Conservation (phyloP, 2,888 invertebrate species). For the Sphaeridia pumilis region DNA sequence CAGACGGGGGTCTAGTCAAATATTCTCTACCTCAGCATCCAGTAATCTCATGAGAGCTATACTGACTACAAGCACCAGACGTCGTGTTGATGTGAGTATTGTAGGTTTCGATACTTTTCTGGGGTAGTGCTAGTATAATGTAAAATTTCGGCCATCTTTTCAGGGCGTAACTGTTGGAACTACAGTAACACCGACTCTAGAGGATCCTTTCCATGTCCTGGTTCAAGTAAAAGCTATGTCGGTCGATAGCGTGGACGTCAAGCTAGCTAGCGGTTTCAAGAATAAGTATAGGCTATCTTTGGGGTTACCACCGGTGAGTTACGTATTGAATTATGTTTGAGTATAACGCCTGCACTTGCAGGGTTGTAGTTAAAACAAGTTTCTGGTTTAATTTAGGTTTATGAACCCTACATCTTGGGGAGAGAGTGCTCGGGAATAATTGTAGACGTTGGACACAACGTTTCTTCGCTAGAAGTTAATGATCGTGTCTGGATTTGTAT, state of each 20-base stretch:
- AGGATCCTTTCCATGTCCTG: constrained; percentile 47
- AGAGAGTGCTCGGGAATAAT: constrained; percentile 53
- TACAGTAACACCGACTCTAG: constrained; percentile 44
- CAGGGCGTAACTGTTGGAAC: constrained; percentile 48
- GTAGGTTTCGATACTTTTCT: neutral
- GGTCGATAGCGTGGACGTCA: constrained; percentile 48
- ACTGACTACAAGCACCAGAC: constrained; percentile 39
- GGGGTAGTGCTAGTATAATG: neutral
- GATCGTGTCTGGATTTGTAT: constrained; percentile 51
- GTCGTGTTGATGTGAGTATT: constrained; percentile 40
- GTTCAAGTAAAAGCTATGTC: constrained; percentile 52
- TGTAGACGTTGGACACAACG: constrained; percentile 49
- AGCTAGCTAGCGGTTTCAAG: constrained; percentile 50
- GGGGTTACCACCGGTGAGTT: constrained; percentile 13
- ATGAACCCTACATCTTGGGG: constrained; percentile 48
- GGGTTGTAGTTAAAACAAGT: neutral
- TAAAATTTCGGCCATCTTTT: constrained; percentile 20
- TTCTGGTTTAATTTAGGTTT: constrained; percentile 16
- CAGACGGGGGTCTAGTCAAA: constrained; percentile 21
- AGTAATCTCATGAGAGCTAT: constrained; percentile 41
- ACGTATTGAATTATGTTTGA: neutral
- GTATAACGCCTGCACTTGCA: neutral
- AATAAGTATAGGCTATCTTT: constrained; percentile 42
- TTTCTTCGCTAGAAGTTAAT: constrained; percentile 49
- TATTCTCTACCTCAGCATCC: constrained; percentile 23